These are phyloP conservation scores for Sarcophaga caerulescens DNA, from an alignment of 2,888 invertebrate genomes.

Conservation along the genomic window DNA sequence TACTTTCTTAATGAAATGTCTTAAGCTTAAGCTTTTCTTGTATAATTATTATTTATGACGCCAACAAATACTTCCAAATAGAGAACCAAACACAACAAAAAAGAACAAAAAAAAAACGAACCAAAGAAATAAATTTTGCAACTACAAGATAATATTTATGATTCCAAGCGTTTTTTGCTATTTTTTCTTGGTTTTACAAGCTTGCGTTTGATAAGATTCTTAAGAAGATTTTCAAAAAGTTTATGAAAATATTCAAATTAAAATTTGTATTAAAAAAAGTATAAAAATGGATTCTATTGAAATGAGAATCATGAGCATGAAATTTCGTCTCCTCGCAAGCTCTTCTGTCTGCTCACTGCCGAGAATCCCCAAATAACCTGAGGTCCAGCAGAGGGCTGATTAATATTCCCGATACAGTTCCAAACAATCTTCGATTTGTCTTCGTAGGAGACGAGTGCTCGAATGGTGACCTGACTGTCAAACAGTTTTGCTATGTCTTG, in stretches of 20 bases:
- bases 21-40: slow-evolving; percentile 68
- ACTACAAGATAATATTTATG: slow-evolving; percentile 40
- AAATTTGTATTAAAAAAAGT: not conserved
- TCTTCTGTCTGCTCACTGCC: too few species aligned
- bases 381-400: too few species aligned
- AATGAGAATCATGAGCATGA: too few species aligned
- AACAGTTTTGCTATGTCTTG: too few species aligned
- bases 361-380: too few species aligned
- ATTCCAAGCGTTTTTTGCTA: not conserved
- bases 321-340: too few species aligned
- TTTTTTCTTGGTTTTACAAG: not conserved
- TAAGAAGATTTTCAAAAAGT: slow-evolving; percentile 18
- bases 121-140: slow-evolving; percentile 31
- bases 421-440: too few species aligned
- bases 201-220: slow-evolving; percentile 30
- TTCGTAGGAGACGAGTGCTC: too few species aligned
- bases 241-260: slow-evolving; percentile 17
- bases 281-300: not conserved
- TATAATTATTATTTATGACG: slow-evolving; percentile 69
- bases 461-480: too few species aligned
- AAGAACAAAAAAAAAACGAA: not conserved
- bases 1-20: slow-evolving; percentile 67
- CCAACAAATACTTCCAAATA: slow-evolving; percentile 28
- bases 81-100: not conserved
- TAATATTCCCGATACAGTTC: too few species aligned